Percentiles rank a stretch among this genome's conserved stretches.
phyloP scores from a whole-genome alignment of 1,140 invertebrate genomes.

The Coptotermes formosanus region DNA sequence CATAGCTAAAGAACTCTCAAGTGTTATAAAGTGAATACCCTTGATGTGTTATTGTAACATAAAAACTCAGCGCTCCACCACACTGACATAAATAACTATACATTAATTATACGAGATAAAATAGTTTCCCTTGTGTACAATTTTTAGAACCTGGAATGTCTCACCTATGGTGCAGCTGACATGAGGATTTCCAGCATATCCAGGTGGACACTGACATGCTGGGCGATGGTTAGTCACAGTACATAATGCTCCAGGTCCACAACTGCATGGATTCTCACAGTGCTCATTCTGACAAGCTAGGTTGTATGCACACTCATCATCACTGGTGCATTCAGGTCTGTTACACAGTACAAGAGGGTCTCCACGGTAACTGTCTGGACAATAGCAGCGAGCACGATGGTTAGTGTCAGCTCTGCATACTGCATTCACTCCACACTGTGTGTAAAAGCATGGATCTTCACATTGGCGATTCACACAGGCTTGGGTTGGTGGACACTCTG shows the following conservation, averaged over 20 bases:
- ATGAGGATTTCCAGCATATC: slow-evolving; percentile 76
- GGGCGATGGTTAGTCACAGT: slow-evolving; percentile 73
- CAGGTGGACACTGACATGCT: slow-evolving; percentile 77
- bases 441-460: slow-evolving; percentile 73
- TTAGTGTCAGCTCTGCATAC: slow-evolving; percentile 69
- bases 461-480: slow-evolving; percentile 84
- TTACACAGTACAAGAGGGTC: slow-evolving; percentile 74
- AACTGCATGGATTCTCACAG: slow-evolving; percentile 79
- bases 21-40: no score
- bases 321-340: slow-evolving; percentile 70
- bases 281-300: slow-evolving; percentile 71
- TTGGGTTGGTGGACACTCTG: slow-evolving; percentile 76
- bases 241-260: slow-evolving; percentile 68
- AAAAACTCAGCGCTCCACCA: no score
- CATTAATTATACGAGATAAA: no score
- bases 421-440: slow-evolving; percentile 80
- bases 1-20: no score
- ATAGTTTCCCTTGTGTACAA: not conserved
- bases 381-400: slow-evolving; percentile 77
- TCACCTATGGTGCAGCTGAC: slow-evolving; percentile 61
- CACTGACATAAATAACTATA: no score
- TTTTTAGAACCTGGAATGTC: slow-evolving; percentile 35
- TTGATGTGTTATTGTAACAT: no score
- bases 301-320: slow-evolving; percentile 72
- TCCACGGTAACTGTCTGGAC: slow-evolving; percentile 69